Percentiles rank a stretch among this genome's conserved stretches.
Conservation (phyloP, 2,888 invertebrate genomes). For the Cosmia trapezina region DNA sequence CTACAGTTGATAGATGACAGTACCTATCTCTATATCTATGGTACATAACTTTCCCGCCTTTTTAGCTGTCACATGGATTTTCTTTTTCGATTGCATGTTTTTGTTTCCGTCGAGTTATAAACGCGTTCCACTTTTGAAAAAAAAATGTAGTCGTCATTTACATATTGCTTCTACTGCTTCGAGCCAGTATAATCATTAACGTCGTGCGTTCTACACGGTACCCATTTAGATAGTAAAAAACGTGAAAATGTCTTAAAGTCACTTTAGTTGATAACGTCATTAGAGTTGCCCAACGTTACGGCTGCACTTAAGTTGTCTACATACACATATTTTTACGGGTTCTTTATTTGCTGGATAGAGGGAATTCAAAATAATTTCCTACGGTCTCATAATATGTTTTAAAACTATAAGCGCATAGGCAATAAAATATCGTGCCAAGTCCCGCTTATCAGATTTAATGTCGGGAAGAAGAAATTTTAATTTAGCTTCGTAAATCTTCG, state of each 20-base stretch:
- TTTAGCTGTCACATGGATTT: slow-evolving; percentile 36
- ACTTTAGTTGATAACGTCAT: slow-evolving; percentile 73
- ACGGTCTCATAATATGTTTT: slow-evolving; percentile 26
- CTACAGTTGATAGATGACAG: slow-evolving; percentile 1
- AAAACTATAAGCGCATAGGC: slow-evolving; percentile 27
- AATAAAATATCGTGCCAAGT: slow-evolving; percentile 48
- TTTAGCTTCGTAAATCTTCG: slow-evolving; percentile 1
- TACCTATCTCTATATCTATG: slow-evolving; percentile 14
- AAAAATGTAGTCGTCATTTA: slow-evolving; percentile 65
- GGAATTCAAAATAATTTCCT: slow-evolving; percentile 37
- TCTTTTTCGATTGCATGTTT: slow-evolving; percentile 48
- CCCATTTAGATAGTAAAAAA: slow-evolving; percentile 79
- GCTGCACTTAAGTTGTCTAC: slow-evolving; percentile 70
- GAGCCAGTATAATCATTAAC: slow-evolving; percentile 67
- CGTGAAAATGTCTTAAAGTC: slow-evolving; percentile 78
- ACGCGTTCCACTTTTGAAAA: slow-evolving; percentile 71
- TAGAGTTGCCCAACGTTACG: slow-evolving; percentile 74
- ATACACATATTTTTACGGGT: slow-evolving; percentile 64
- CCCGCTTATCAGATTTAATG: slow-evolving; percentile 12
- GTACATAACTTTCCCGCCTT: slow-evolving; percentile 25
- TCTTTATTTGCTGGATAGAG: slow-evolving; percentile 66
- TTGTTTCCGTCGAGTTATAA: slow-evolving; percentile 53
- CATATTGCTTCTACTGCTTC: slow-evolving; percentile 70
- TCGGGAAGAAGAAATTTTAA: slow-evolving; percentile 17
- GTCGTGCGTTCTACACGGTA: slow-evolving; percentile 65